Conservation (phyloP, 2,113 vertebrate genomes). For the Petrocephalus microphthalmus region DNA sequence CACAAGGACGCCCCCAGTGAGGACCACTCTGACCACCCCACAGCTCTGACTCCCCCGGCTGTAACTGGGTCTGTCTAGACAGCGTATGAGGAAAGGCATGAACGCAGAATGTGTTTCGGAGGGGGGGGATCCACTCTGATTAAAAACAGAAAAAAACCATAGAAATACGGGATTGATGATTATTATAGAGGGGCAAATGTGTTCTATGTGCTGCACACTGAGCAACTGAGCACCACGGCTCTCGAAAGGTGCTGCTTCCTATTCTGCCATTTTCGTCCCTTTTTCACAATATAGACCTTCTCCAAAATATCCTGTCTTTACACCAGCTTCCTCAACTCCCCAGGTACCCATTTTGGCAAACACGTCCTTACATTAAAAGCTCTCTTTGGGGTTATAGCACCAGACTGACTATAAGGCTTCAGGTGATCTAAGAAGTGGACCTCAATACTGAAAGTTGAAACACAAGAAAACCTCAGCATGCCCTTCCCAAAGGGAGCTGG, state of each 20-base stretch:
- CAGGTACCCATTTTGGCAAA: background rate
- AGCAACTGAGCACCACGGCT: background rate
- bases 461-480: background rate
- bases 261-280: background rate
- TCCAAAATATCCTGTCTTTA: background rate
- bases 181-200: background rate
- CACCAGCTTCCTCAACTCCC: background rate
- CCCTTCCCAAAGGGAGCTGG: background rate
- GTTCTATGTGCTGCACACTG: background rate
- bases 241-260: background rate
- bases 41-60: conserved; percentile 77
- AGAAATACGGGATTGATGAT: background rate
- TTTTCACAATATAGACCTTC: background rate
- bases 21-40: conserved; percentile 71
- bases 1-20: conserved; percentile 33
- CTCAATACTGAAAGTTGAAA: background rate
- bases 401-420: background rate
- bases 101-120: conserved; percentile 32
- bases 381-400: background rate
- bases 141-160: conserved; percentile 11
- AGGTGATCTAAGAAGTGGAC: background rate
- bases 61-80: conserved; percentile 94
- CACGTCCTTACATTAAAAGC: background rate
- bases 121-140: background rate
- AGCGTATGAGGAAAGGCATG: conserved; percentile 78